Evolutionary conservation across 2,888 invertebrate genomes (phyloP).

Genomic region (Heteromurus nitidus): DNA sequence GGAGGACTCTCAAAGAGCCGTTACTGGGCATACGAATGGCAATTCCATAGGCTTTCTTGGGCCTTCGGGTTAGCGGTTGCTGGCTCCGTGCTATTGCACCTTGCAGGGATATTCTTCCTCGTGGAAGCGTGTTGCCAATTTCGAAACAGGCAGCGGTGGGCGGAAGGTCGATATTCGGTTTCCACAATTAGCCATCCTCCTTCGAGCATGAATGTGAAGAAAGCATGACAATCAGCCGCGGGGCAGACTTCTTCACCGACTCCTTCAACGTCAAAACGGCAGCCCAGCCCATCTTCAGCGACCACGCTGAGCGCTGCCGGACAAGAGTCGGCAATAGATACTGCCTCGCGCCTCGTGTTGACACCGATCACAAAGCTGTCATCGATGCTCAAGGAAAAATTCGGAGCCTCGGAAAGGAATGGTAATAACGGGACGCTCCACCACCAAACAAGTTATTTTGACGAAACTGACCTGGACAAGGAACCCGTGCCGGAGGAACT

Average conservation of each 20-base stretch:
- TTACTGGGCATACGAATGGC: constrained; percentile 96
- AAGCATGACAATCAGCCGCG: constrained; percentile 71
- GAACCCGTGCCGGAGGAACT: constrained; percentile 34
- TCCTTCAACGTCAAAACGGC: constrained; percentile 30
- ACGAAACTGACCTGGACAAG: constrained; percentile 29
- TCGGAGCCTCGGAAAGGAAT: constrained; percentile 21
- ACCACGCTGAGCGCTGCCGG: constrained; percentile 44
- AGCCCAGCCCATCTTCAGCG: constrained; percentile 52
- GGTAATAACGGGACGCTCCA: not conserved
- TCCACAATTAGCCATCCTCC: constrained; percentile 24
- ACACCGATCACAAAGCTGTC: constrained; percentile 48
- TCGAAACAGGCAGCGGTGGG: constrained; percentile 24
- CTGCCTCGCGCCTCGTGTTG: constrained; percentile 59
- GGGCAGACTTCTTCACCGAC: constrained; percentile 43
- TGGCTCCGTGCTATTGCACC: constrained; percentile 83
- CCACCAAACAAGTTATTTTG: not conserved
- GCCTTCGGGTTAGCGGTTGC: constrained; percentile 91
- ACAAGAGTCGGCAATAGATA: constrained; percentile 30
- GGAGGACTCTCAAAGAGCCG: constrained; percentile 89
- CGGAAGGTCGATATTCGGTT: constrained; percentile 55
- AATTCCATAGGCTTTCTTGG: constrained; percentile 97
- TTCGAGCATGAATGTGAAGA: constrained; percentile 37
- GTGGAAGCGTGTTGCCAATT: constrained; percentile 86
- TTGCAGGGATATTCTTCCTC: constrained; percentile 86
- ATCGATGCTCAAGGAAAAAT: constrained; percentile 46